Conservation (phyloP, 1,140 invertebrate genomes). For the Littorina saxatilis region DNA sequence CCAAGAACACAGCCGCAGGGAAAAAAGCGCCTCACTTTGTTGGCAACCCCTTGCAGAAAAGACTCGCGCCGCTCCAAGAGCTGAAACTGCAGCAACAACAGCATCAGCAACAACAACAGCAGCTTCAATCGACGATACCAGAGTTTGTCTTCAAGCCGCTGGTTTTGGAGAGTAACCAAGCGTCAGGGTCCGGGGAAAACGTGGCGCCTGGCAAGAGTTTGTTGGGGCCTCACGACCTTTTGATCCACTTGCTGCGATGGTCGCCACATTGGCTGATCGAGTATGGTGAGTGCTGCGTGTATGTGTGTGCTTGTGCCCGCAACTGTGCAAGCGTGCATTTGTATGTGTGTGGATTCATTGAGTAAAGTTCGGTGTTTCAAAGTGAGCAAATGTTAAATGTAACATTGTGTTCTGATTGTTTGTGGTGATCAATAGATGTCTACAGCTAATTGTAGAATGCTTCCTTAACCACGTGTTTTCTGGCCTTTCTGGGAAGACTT, state of each 20-base stretch:
- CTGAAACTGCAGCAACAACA: background rate
- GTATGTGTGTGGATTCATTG: too few relatives aligned
- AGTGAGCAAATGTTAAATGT: too few relatives aligned
- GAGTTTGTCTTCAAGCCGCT: background rate
- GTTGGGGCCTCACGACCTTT: background rate
- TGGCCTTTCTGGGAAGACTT: too few relatives aligned
- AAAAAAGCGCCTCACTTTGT: background rate
- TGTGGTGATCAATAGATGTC: too few relatives aligned
- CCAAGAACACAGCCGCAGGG: background rate
- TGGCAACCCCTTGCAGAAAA: conserved; percentile 22
- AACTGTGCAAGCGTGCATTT: too few relatives aligned
- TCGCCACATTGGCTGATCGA: conserved; percentile 22
- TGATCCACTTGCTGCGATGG: background rate
- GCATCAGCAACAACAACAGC: too few relatives aligned
- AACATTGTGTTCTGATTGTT: too few relatives aligned
- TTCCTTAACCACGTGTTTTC: too few relatives aligned
- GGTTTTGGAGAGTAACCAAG: background rate
- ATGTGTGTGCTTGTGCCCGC: too few relatives aligned
- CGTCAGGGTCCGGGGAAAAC: background rate
- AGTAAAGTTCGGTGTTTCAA: too few relatives aligned
- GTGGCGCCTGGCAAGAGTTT: background rate
- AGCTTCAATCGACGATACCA: too few relatives aligned
- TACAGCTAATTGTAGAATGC: too few relatives aligned
- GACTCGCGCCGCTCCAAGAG: background rate
- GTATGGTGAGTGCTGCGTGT: conserved; percentile 9